phyloP scores from a whole-genome alignment of 2,888 invertebrate species.

The Priocnemis perturbator region DNA sequence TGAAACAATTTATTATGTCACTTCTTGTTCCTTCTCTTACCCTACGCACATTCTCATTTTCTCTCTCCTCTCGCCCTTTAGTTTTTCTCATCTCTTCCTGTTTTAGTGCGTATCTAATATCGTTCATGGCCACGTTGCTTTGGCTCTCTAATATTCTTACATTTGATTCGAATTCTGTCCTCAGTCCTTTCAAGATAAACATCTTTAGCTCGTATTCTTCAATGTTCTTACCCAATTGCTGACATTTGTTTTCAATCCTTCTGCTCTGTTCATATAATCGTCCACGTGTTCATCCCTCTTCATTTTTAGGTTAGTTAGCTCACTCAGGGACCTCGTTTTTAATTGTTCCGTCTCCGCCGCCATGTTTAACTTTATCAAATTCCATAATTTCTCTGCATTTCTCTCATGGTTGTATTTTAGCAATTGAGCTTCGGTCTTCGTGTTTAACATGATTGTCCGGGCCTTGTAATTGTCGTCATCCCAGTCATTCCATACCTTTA shows the following conservation, averaged over 20 bases:
- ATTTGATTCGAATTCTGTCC: constrained; percentile 12
- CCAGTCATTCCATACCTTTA: too few relatives aligned
- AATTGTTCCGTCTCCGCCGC: constrained; percentile 11
- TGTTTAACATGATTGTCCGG: too few relatives aligned
- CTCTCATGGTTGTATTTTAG: too few relatives aligned
- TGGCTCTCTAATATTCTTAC: constrained; percentile 10
- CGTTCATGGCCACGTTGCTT: background rate
- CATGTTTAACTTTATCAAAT: too few relatives aligned
- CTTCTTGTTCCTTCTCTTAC: background rate
- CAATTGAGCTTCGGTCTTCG: too few relatives aligned
- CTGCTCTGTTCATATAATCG: constrained; percentile 13
- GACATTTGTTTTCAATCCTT: constrained; percentile 19
- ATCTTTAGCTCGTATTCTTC: too few relatives aligned
- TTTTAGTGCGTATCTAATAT: constrained; percentile 16
- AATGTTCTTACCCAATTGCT: constrained; percentile 18
- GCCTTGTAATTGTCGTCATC: too few relatives aligned
- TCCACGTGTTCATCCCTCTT: constrained; percentile 10
- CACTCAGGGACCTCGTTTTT: constrained; percentile 10
- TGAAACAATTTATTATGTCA: constrained; percentile 11
- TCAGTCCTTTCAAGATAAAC: constrained; percentile 2
- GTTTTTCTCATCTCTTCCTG: constrained; percentile 16
- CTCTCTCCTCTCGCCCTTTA: constrained; percentile 14
- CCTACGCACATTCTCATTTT: constrained; percentile 1
- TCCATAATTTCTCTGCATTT: too few relatives aligned
- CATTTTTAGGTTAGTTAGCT: constrained; percentile 14